phyloP scores from a whole-genome alignment of 2,113 vertebrate genomes.

The Anarhynchus alexandrinus region DNA sequence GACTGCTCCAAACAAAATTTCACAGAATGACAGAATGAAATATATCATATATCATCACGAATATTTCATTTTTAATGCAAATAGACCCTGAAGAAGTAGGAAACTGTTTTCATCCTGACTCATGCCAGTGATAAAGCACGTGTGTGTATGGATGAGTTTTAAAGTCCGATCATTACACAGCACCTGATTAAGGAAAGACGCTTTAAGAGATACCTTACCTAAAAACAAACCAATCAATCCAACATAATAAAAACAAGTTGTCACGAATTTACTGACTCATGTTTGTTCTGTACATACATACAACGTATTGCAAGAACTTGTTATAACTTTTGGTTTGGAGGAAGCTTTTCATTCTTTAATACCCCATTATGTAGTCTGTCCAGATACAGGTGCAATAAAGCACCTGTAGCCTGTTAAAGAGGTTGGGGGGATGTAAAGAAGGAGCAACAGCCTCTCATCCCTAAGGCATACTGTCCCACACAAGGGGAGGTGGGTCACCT shows the following conservation, averaged over 20 bases:
- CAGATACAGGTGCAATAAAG: background rate
- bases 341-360: background rate
- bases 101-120: background rate
- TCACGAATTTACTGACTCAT: background rate
- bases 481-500: background rate
- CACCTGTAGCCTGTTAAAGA: background rate
- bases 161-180: background rate
- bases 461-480: fast-evolving
- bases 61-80: background rate
- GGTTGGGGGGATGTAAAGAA: background rate
- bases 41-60: background rate
- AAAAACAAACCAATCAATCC: background rate
- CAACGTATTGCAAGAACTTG: background rate
- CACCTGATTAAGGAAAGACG: background rate
- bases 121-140: background rate
- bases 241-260: background rate
- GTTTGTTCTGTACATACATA: background rate
- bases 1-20: background rate
- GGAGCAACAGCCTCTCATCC: background rate
- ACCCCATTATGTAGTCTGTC: background rate
- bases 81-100: background rate
- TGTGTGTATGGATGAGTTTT: background rate
- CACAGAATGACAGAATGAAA: background rate
- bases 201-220: background rate
- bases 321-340: background rate